Evolutionary conservation across 2,888 invertebrate species (phyloP), one percentile per base, ranked within the genome.

Genomic region (Megamerina dolium): DNA sequence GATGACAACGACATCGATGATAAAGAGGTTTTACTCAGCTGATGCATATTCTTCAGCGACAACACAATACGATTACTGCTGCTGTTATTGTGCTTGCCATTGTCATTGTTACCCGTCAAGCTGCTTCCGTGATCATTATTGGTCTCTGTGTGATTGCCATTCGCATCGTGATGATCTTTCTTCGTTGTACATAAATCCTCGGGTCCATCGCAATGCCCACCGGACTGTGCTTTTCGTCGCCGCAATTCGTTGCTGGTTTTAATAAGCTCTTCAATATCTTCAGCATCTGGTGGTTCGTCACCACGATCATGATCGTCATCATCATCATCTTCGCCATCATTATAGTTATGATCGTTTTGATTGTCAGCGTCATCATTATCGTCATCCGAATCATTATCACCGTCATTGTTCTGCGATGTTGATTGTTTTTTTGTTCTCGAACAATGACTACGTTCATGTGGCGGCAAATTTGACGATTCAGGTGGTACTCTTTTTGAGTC

Each of bases 171-270:
- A 37, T 58, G 55, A 44, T 60, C 62, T 50, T 62, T 70, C 40
- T 60, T 61, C 48, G 64, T 71, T 48, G 64, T 72, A 52, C 72
- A 72, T 20, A 72, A 60, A 47, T 72, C 70, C 53, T 72, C 73
- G 3, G 72, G 72, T 1, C 65, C 72, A 18, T 72, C 73, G 29
- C 61, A 61, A 36, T 52, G 51, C 29, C 53, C 54, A 4, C 58
- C 64, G 10, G 59, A 56, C n/a, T 64, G 57, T 3, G 66, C 61
- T 40, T 66, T 64, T 5, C 65, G 62, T 8, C 64, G 57, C 23
- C 63, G 57, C 43, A 64, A 35, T 41, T 65, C 66, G 48, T 65
- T 66, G 41, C 59, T 62, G 43, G 54, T 59, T 42, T 61, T 55
- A 30, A 65, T 68, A 41, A 66, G 59, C 55, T 66, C 64, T 48